These are phyloP conservation scores for Drosophila suboccidentalis DNA, from an alignment of 2,888 invertebrate genomes.

Conservation along the genomic window DNA sequence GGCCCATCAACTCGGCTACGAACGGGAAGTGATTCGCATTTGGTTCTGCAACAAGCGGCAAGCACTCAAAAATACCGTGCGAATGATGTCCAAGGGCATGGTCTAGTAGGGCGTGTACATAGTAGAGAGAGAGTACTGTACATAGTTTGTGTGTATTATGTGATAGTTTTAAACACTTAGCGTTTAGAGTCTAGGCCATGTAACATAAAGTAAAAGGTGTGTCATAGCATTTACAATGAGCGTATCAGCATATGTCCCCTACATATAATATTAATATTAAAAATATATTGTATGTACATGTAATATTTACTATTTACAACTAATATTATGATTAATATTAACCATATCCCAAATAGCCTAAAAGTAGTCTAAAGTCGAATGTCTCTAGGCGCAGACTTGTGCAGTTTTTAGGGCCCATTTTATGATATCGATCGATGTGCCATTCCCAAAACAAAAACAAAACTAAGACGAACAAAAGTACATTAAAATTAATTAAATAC, in stretches of 20 bases:
- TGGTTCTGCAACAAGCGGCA: constrained; percentile 99
- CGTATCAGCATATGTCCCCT: constrained; percentile 38
- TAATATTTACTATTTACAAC: constrained; percentile 31
- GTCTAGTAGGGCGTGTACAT: constrained; percentile 86
- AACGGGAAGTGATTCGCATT: constrained; percentile 98
- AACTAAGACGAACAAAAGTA: constrained; percentile 24
- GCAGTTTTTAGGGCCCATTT: constrained; percentile 72
- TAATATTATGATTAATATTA: constrained; percentile 56
- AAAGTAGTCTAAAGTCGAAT: constrained; percentile 64
- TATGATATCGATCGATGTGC: constrained; percentile 80
- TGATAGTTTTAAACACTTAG: constrained; percentile 73
- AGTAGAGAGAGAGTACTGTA: constrained; percentile 47
- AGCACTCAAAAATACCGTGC: constrained; percentile 98
- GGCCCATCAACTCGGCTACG: constrained; percentile 98
- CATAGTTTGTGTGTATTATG: constrained; percentile 59
- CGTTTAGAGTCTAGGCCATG: constrained; percentile 76
- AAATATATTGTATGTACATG: constrained; percentile 5
- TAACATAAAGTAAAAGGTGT: constrained; percentile 78
- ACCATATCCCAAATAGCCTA: constrained; percentile 81
- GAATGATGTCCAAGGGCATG: constrained; percentile 96
- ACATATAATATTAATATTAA: constrained; percentile 11
- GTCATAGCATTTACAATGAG: constrained; percentile 81
- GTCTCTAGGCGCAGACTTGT: constrained; percentile 50
- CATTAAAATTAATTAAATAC: constrained; percentile 22
- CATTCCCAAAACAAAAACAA: constrained; percentile 74